These are phyloP conservation scores for Poecile montanus DNA, from an alignment of 2,797 vertebrate species.

Conservation along the genomic window DNA sequence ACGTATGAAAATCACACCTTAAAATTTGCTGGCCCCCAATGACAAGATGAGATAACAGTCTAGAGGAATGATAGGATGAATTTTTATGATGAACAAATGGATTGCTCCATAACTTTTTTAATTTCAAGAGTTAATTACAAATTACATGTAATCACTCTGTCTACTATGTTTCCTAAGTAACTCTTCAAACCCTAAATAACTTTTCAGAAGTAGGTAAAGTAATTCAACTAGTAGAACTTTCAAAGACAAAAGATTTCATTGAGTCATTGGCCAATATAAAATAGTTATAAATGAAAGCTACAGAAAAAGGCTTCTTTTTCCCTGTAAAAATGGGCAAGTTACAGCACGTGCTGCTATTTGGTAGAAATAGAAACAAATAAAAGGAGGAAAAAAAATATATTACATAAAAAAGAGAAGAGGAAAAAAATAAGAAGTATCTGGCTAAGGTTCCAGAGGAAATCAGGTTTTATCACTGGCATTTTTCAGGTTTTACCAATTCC, in stretches of 20 bases:
- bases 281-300: not conserved
- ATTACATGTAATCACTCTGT: not conserved
- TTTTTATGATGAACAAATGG: not conserved
- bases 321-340: not conserved
- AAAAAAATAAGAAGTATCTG: not conserved
- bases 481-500: not conserved
- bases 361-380: not conserved
- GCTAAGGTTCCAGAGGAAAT: not conserved
- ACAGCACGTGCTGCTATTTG: not conserved
- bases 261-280: not conserved
- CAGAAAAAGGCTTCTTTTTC: not conserved
- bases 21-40: not conserved
- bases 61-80: not conserved
- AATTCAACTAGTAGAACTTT: not conserved
- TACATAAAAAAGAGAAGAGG: not conserved
- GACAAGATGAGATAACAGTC: not conserved
- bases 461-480: not conserved
- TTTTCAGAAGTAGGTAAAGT: not conserved
- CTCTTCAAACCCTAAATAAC: not conserved
- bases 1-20: not conserved
- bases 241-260: not conserved
- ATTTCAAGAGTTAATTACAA: not conserved
- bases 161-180: not conserved
- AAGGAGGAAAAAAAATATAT: not conserved
- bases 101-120: not conserved